phyloP scores from a whole-genome alignment of 2,888 invertebrate genomes.

The Anorthoa munda region DNA sequence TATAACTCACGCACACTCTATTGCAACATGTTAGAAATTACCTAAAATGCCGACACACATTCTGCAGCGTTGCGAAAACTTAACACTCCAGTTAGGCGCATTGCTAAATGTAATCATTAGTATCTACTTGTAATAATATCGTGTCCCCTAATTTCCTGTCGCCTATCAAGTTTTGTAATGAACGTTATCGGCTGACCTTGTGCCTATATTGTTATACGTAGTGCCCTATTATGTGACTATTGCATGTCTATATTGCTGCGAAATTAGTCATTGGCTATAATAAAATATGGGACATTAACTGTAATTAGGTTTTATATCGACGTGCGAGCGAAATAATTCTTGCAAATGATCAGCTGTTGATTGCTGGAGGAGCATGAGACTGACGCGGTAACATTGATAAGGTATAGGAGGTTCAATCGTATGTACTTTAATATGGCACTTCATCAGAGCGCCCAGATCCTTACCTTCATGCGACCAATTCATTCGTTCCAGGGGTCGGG shows the following conservation, averaged over 20 bases:
- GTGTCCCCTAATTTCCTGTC: constrained; percentile 63
- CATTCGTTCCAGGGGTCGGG: too few relatives aligned
- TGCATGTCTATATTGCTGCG: constrained; percentile 31
- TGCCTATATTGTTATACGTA: constrained; percentile 18
- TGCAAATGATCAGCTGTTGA: not conserved
- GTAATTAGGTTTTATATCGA: constrained; percentile 8
- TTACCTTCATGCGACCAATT: not conserved
- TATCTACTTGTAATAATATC: constrained; percentile 53
- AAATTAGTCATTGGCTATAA: constrained; percentile 21
- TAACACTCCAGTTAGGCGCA: constrained; percentile 35
- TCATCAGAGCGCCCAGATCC: not conserved
- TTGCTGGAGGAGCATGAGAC: not conserved
- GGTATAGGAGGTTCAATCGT: not conserved
- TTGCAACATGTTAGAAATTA: constrained; percentile 41
- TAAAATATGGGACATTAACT: not conserved
- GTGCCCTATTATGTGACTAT: constrained; percentile 29
- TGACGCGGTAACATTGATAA: not conserved
- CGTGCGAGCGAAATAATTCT: not conserved
- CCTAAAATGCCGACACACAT: constrained; percentile 41
- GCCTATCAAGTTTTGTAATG: constrained; percentile 55
- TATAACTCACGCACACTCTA: constrained; percentile 26
- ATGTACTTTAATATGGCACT: not conserved
- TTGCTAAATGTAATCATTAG: constrained; percentile 50
- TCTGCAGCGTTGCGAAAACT: constrained; percentile 47
- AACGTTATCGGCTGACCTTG: constrained; percentile 66